These are phyloP conservation scores for Delia radicum DNA, from an alignment of 1,140 invertebrate species.

Conservation along the genomic window DNA sequence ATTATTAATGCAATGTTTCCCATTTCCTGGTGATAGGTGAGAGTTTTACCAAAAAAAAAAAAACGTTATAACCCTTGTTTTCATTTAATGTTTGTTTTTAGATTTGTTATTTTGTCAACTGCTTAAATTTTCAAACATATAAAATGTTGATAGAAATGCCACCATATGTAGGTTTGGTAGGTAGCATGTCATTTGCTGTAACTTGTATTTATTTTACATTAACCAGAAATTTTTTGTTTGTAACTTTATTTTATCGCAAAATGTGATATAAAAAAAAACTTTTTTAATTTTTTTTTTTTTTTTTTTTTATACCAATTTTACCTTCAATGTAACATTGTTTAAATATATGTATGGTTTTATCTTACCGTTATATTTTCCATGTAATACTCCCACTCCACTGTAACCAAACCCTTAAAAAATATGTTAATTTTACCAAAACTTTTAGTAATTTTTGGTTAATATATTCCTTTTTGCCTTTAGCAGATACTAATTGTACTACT, in stretches of 20 bases:
- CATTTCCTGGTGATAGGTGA: no score
- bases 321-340: no score
- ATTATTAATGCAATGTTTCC: no score
- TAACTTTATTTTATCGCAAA: no score
- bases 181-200: neutral
- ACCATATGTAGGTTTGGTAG: neutral
- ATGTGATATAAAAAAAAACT: neutral
- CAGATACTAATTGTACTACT: neutral
- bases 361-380: neutral
- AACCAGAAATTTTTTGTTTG: no score
- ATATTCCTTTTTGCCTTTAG: neutral
- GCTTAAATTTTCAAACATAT: neutral
- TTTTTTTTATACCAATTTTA: no score
- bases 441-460: neutral
- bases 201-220: neutral
- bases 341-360: no score
- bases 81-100: no score
- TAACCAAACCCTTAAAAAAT: neutral
- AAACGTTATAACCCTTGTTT: no score
- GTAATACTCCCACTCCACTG: neutral
- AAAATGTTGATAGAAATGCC: neutral
- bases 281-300: neutral
- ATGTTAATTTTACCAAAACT: neutral
- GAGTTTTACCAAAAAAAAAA: no score
- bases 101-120: neutral